Evolutionary conservation across 1,140 invertebrate genomes (phyloP).

Genomic region (Drosophila carrolli): DNA sequence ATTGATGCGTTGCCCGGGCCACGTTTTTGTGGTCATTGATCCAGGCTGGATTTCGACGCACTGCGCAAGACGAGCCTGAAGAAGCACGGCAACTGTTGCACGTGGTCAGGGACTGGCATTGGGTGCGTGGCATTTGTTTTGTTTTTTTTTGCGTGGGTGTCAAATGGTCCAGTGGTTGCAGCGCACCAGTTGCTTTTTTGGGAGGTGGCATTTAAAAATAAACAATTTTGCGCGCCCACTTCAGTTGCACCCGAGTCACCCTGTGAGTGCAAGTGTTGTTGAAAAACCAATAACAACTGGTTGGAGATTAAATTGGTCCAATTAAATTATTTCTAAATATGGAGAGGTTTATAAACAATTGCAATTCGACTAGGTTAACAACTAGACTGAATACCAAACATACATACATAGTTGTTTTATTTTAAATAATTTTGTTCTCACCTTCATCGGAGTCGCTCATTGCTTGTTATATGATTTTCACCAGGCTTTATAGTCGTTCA

Average conservation of each 20-base stretch:
- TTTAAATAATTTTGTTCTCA: constrained; percentile 13
- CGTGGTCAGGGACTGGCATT: constrained; percentile 37
- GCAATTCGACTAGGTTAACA: neutral
- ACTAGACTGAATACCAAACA: neutral
- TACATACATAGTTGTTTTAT: neutral
- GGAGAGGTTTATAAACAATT: too few relatives aligned
- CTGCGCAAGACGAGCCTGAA: constrained; percentile 66
- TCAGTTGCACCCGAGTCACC: constrained; percentile 9
- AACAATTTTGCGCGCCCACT: constrained; percentile 14
- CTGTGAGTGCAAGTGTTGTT: constrained; percentile 19
- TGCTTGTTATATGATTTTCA: neutral
- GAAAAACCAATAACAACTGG: constrained; percentile 48
- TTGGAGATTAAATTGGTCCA: neutral
- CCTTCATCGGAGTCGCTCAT: constrained; percentile 74
- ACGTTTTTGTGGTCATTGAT: constrained; percentile 67
- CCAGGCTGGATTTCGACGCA: constrained; percentile 37
- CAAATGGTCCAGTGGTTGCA: constrained; percentile 24
- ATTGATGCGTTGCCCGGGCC: constrained; percentile 13
- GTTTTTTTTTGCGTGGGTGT: constrained; percentile 10
- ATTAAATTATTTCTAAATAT: neutral
- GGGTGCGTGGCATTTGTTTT: constrained; percentile 4
- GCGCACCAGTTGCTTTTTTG: constrained; percentile 24
- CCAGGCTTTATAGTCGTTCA: neutral
- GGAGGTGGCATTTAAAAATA: constrained; percentile 20
- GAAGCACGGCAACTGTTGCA: constrained; percentile 68